These are phyloP conservation scores for Cynopterus brachyotis DNA, from an alignment of 2,113 vertebrate species.

Conservation along the genomic window DNA sequence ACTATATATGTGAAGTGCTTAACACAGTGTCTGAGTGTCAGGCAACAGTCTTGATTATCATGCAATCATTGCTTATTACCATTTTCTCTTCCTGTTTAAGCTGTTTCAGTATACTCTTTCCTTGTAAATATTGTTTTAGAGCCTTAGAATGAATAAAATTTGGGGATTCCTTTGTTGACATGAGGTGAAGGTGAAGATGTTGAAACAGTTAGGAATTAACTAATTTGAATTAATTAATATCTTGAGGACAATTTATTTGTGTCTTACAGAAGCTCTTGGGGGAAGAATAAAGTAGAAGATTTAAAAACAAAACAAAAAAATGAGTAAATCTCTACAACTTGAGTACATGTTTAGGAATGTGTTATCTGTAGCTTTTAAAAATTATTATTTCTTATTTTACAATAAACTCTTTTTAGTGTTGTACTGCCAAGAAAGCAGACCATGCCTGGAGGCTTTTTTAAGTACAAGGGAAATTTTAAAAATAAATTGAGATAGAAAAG, in stretches of 20 bases:
- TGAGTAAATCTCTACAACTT: slow-evolving; percentile 23
- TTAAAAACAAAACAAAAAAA: slow-evolving; percentile 41
- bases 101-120: not conserved
- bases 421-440: slow-evolving; percentile 31
- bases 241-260: slow-evolving; percentile 19
- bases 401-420: slow-evolving; percentile 34
- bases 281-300: not conserved
- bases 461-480: slow-evolving; percentile 37
- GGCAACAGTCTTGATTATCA: not conserved
- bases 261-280: not conserved
- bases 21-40: not conserved
- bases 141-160: not conserved
- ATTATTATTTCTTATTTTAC: slow-evolving; percentile 46
- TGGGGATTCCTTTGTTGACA: slow-evolving; percentile 10
- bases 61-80: not conserved
- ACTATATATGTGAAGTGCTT: not conserved
- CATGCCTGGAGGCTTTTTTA: not conserved
- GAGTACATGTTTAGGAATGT: slow-evolving; percentile 17
- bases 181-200: not conserved
- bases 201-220: not conserved
- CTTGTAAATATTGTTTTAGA: not conserved
- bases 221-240: not conserved
- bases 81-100: not conserved
- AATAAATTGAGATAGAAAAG: slow-evolving; percentile 1
- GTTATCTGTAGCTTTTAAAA: not conserved